Evolutionary conservation across 2,888 invertebrate species (phyloP).

Genomic region (Deroplatys truncata): DNA sequence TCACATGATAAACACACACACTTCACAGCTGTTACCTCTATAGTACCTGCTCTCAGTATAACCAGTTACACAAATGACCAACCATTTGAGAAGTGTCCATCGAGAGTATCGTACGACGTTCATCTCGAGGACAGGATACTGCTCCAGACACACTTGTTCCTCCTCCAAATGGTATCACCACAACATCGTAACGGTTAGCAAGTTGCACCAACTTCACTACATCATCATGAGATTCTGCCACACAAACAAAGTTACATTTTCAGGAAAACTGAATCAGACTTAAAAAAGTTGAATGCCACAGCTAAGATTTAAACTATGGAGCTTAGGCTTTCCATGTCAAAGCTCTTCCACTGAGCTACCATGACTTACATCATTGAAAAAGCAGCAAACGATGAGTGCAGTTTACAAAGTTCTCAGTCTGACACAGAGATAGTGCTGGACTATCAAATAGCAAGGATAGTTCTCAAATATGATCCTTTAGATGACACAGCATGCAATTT

Average conservation of each 20-base stretch:
- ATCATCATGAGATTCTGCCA: slow-evolving; percentile 66
- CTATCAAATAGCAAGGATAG: neutral
- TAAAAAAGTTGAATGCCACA: no score
- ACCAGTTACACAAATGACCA: neutral
- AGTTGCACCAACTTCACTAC: slow-evolving; percentile 74
- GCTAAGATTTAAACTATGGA: no score
- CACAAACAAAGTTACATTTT: neutral
- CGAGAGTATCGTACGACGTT: slow-evolving; percentile 76
- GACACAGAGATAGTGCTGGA: no score
- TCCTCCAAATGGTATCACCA: slow-evolving; percentile 90
- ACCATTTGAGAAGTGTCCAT: slow-evolving; percentile 93
- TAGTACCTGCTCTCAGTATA: neutral
- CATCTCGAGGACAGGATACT: slow-evolving; percentile 75
- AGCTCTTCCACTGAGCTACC: no score
- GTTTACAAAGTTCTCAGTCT: neutral
- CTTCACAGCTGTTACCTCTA: neutral
- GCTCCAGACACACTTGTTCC: slow-evolving; percentile 91
- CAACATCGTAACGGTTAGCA: slow-evolving; percentile 70
- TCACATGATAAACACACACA: slow-evolving; percentile 14
- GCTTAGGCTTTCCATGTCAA: no score
- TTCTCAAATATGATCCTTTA: no score
- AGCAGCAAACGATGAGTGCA: neutral
- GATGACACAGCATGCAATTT: no score
- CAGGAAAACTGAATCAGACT: neutral
- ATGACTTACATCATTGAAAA: neutral